A percentile compares a stretch with the other conserved stretches of the same genome.
phyloP scores from a whole-genome alignment of 2,888 invertebrate genomes.

The Phortica okadai region DNA sequence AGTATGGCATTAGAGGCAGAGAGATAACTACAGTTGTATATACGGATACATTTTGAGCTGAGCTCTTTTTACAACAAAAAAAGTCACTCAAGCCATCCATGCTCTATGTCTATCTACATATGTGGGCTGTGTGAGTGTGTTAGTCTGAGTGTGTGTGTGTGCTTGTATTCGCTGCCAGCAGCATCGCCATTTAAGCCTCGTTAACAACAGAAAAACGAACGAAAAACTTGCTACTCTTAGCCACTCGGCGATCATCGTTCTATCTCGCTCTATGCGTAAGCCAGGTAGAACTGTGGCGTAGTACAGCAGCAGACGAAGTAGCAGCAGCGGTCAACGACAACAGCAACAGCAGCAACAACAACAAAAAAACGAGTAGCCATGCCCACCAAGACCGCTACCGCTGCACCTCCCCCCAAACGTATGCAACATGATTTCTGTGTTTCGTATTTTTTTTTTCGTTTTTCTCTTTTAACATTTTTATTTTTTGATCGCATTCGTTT shows the following conservation, averaged over 20 bases:
- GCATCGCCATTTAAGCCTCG: constrained; percentile 64
- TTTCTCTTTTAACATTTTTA: background rate
- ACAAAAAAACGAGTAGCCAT: constrained; percentile 16
- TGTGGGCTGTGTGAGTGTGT: background rate
- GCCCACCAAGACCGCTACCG: constrained; percentile 32
- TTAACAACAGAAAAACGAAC: constrained; percentile 54
- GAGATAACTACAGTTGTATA: background rate
- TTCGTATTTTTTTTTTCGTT: constrained; percentile 33
- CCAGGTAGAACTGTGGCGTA: constrained; percentile 69
- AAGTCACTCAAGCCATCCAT: constrained; percentile 24
- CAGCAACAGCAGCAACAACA: constrained; percentile 44
- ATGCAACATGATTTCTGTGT: constrained; percentile 47
- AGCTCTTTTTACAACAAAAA: background rate
- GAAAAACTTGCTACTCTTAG: constrained; percentile 2
- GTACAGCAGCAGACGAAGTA: constrained; percentile 55
- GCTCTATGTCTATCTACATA: background rate
- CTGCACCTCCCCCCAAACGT: background rate
- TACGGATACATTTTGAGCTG: background rate
- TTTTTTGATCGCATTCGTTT: background rate
- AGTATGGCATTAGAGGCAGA: background rate
- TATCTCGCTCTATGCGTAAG: constrained; percentile 72
- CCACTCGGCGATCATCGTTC: constrained; percentile 32
- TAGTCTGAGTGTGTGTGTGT: constrained; percentile 28
- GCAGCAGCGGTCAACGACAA: constrained; percentile 57
- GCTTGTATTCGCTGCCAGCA: constrained; percentile 15